Evolutionary conservation across 2,113 vertebrate species (phyloP).

Genomic region (Siphamia tubifer): DNA sequence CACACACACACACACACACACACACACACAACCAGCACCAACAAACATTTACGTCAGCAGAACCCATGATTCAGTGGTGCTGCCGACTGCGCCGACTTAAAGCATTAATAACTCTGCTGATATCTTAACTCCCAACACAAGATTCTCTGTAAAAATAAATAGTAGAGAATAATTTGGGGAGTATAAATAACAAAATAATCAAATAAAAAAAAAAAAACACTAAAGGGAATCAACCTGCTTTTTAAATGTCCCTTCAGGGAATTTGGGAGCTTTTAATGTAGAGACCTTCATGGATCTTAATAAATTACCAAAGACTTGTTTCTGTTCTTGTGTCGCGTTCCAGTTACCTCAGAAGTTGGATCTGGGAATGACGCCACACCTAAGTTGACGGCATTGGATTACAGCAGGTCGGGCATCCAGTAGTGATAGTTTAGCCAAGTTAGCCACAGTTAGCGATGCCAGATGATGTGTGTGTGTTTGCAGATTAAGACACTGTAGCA

Average conservation of each 20-base stretch:
- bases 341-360: too few relatives aligned
- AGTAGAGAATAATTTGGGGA: background rate
- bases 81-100: background rate
- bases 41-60: constrained; percentile 9
- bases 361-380: too few relatives aligned
- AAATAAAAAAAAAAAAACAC: background rate
- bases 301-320: background rate
- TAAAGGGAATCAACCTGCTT: background rate
- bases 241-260: background rate
- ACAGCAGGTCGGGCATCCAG: too few relatives aligned
- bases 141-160: background rate
- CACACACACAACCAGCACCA: background rate
- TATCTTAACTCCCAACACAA: background rate
- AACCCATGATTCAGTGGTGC: constrained; percentile 2
- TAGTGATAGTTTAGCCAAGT: too few relatives aligned
- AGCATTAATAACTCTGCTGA: background rate
- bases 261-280: background rate
- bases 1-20: constrained; percentile 13
- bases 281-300: background rate
- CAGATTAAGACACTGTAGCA: too few relatives aligned
- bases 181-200: background rate
- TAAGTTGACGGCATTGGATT: too few relatives aligned
- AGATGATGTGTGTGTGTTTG: too few relatives aligned
- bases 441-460: too few relatives aligned
- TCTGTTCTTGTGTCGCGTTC: background rate